phyloP scores from a whole-genome alignment of 2,888 invertebrate species.

The Thera obeliscata region DNA sequence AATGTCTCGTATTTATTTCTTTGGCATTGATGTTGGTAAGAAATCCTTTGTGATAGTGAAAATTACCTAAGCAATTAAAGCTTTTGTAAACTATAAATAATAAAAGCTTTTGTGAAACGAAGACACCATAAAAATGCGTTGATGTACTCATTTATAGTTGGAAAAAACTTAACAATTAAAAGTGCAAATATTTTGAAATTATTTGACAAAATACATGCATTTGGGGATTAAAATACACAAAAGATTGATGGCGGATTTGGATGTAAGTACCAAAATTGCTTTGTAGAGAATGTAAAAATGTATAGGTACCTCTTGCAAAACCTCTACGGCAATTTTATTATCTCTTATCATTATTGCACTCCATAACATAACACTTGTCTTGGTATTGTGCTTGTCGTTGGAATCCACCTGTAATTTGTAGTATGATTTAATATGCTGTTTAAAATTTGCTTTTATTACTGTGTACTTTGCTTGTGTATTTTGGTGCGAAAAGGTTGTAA shows the following conservation, averaged over 20 bases:
- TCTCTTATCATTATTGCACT: neutral
- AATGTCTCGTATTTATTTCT: neutral
- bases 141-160: neutral
- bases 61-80: neutral
- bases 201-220: neutral
- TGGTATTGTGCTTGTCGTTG: slow-evolving; percentile 3
- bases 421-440: neutral
- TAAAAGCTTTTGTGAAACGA: neutral
- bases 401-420: neutral
- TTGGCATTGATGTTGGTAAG: too few relatives aligned
- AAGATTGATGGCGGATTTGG: neutral
- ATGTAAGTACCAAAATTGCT: neutral
- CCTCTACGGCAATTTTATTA: too few relatives aligned
- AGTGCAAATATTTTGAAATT: neutral
- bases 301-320: too few relatives aligned
- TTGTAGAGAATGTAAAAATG: neutral
- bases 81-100: neutral
- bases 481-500: neutral
- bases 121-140: slow-evolving; percentile 13
- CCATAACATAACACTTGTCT: neutral
- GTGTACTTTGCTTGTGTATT: neutral
- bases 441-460: neutral
- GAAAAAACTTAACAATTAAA: neutral
- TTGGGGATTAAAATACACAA: neutral
- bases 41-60: too few relatives aligned